Base-by-base conservation (phyloP, 2,888 invertebrate genomes). In the Xiphydria camelus region DNA sequence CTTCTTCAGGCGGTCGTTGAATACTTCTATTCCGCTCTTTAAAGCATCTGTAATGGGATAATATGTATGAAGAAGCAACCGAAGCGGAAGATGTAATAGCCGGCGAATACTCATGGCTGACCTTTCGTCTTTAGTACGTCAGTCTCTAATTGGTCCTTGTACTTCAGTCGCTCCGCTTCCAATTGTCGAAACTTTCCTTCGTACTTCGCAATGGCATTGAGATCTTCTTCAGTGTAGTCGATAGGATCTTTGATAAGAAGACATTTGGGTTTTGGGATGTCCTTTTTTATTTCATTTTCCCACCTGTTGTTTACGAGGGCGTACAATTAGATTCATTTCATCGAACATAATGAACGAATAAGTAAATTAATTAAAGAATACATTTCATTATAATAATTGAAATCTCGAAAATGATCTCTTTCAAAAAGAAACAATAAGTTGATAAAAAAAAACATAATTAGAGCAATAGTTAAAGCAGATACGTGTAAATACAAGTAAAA, bases 241-340 rank as follows among this genome's bases (percentile, higher is more conserved):
- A 81, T 83, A 1, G 87, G 85, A 7, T 82, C 78, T 72, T 90
- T 90, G 1, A 7, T 37, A 9, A 42, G 15, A 7, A 72, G 26
- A 22, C 90, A 92, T 47, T 82, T 81, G 1, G 94, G 93, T 66
- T 80, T 76, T 0, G 87, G 86, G 31, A 92, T 82, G 9, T 88
- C 87, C 70, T 89, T 91, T 73, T 90, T 91, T 54, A 94, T 83
- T 76, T 92, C 90, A 70, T 94, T 93, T 68, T 94, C 91, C 86
- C 91, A 91, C 47, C 88, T 82, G 49, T n/a, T n/a, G n/a, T n/a
- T n/a, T n/a, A 89, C n/a, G n/a, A n/a, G n/a, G 82, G 75, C 91
- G 90, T 34, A 91, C 77, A 9, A 90, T 88, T 1, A 90, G 91
- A 65, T 90, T 89, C 88, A 89, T 89, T 40, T n/a, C 6, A n/a